phyloP scores from a whole-genome alignment of 2,113 vertebrate genomes.

The Gambusia holbrooki region DNA sequence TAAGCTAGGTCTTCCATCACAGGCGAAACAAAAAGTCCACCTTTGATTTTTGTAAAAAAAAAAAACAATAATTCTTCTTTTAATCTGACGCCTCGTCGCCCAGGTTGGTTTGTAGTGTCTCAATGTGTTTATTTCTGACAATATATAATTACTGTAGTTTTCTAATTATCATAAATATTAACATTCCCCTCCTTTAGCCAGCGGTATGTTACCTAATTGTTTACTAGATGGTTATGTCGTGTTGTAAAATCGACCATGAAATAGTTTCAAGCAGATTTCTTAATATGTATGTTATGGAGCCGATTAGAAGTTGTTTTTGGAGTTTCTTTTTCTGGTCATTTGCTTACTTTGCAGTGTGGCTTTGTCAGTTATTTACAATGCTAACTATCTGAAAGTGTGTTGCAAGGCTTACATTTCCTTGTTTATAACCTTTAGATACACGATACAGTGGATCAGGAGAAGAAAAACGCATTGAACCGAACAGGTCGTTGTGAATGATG shows the following conservation, averaged over 20 bases:
- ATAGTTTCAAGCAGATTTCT: background rate
- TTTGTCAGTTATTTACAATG: background rate
- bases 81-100: conserved; percentile 32
- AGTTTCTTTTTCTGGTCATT: background rate
- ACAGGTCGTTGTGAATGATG: background rate
- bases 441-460: background rate
- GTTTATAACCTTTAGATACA: background rate
- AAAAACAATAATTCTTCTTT: conserved; percentile 15
- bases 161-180: conserved; percentile 1
- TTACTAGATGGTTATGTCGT: background rate
- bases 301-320: background rate
- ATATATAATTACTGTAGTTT: background rate
- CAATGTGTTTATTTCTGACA: background rate
- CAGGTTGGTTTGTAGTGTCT: conserved; percentile 55
- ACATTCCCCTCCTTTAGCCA: conserved; percentile 8
- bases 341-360: no score
- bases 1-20: conserved; percentile 49
- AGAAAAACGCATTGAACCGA: background rate
- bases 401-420: background rate
- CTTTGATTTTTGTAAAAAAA: conserved; percentile 39
- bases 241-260: background rate
- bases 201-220: conserved; percentile 39
- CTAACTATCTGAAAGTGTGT: background rate
- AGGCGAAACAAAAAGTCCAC: conserved; percentile 59
- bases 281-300: background rate